These are phyloP conservation scores for Anseranas semipalmata DNA, from an alignment of 2,113 vertebrate species.

Conservation along the genomic window DNA sequence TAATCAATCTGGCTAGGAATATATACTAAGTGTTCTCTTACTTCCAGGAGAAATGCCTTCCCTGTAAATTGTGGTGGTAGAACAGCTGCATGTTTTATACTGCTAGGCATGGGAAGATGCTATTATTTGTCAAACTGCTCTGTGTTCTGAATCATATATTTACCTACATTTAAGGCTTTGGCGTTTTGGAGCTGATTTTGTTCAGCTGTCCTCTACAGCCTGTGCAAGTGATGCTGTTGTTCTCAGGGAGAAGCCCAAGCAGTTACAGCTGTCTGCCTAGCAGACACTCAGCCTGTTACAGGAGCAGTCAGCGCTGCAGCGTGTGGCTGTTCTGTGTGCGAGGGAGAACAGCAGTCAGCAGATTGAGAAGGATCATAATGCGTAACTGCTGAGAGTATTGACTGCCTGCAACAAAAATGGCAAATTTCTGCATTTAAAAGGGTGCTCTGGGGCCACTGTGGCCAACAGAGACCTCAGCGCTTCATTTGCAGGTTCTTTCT, in stretches of 20 bases:
- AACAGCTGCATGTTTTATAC: slow-evolving; percentile 35
- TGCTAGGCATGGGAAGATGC: not conserved
- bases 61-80: slow-evolving; percentile 9
- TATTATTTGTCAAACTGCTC: not conserved
- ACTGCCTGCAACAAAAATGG: not conserved
- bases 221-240: not conserved
- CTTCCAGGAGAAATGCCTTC: slow-evolving; percentile 30
- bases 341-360: fast-evolving
- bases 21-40: slow-evolving; percentile 16
- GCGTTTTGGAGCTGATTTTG: not conserved
- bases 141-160: not conserved
- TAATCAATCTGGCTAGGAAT: slow-evolving; percentile 45
- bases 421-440: not conserved
- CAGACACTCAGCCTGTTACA: fast-evolving
- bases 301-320: not conserved
- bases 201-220: not conserved
- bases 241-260: not conserved
- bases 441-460: not conserved
- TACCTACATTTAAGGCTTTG: not conserved
- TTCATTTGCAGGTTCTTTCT: not conserved
- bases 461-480: not conserved
- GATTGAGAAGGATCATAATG: fast-evolving
- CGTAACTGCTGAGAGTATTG: fast-evolving
- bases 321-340: fast-evolving
- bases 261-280: fast-evolving